Evolutionary conservation across 2,113 vertebrate genomes (phyloP).

Genomic region (Ivindomyrus marchei): DNA sequence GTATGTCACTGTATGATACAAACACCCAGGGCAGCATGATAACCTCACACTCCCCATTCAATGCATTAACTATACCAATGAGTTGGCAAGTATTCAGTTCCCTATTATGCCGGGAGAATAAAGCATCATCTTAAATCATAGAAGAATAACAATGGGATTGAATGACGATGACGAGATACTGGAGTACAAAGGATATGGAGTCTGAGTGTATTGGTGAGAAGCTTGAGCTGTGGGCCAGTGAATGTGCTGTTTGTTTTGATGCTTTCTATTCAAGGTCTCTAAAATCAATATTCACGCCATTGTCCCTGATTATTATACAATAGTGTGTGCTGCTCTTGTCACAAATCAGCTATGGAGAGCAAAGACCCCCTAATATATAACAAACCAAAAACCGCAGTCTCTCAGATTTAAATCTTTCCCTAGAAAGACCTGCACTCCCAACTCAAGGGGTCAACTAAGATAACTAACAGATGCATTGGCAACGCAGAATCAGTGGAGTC

Average conservation of each 20-base stretch:
- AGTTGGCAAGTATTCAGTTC: constrained; percentile 3
- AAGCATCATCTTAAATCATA: not conserved
- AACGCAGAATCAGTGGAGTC: not conserved
- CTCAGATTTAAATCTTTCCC: not conserved
- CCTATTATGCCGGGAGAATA: not conserved
- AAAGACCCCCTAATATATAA: not conserved
- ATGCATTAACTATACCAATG: not conserved
- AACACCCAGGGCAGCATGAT: not conserved
- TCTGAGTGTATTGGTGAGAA: not conserved
- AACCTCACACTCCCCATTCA: not conserved
- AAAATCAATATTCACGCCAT: not conserved
- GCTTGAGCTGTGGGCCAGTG: not conserved
- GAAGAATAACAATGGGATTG: not conserved
- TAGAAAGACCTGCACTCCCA: not conserved
- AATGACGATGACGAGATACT: not conserved
- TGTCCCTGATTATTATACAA: not conserved
- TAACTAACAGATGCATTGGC: not conserved
- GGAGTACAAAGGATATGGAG: not conserved
- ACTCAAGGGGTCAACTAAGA: not conserved
- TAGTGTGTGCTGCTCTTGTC: not conserved
- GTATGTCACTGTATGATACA: not conserved
- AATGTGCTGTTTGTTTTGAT: not conserved
- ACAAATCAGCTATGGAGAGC: not conserved
- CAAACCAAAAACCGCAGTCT: not conserved
- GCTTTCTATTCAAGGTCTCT: not conserved